These are phyloP conservation scores for Spicauda simplicius DNA, from an alignment of 2,888 invertebrate genomes.

Conservation along the genomic window DNA sequence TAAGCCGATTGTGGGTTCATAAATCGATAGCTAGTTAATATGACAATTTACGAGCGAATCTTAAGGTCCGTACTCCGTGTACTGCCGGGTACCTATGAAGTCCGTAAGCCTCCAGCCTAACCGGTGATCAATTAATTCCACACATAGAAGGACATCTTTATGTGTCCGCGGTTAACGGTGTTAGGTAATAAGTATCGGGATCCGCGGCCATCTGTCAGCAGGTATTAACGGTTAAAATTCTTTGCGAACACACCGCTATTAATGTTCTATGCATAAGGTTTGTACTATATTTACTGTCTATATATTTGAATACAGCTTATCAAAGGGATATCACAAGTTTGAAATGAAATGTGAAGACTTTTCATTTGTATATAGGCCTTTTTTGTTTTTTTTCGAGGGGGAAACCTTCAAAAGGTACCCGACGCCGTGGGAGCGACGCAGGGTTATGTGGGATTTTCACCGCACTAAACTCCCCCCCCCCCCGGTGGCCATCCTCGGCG, in stretches of 20 bases:
- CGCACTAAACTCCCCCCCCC: no score
- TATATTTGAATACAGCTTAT: no score
- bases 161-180: constrained; percentile 61
- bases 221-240: constrained; percentile 48
- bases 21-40: constrained; percentile 24
- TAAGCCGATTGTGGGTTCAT: constrained; percentile 58
- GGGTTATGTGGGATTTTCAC: no score
- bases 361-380: no score
- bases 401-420: no score
- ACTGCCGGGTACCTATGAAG: constrained; percentile 29
- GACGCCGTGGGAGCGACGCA: no score
- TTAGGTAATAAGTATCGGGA: constrained; percentile 51
- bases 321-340: no score
- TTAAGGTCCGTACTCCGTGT: constrained; percentile 12
- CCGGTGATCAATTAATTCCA: constrained; percentile 67
- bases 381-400: no score
- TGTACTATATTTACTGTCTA: no score
- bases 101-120: constrained; percentile 48
- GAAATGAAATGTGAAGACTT: no score
- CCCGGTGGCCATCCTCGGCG: no score
- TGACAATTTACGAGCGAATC: constrained; percentile 25
- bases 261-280: neutral
- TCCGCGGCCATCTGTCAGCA: constrained; percentile 49
- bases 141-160: constrained; percentile 67
- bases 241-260: constrained; percentile 9